A percentile compares a stretch with the other conserved stretches of the same genome.
These are phyloP conservation scores for Chascanopsetta lugubris DNA, from an alignment of 2,113 vertebrate genomes.

Conservation along the genomic window DNA sequence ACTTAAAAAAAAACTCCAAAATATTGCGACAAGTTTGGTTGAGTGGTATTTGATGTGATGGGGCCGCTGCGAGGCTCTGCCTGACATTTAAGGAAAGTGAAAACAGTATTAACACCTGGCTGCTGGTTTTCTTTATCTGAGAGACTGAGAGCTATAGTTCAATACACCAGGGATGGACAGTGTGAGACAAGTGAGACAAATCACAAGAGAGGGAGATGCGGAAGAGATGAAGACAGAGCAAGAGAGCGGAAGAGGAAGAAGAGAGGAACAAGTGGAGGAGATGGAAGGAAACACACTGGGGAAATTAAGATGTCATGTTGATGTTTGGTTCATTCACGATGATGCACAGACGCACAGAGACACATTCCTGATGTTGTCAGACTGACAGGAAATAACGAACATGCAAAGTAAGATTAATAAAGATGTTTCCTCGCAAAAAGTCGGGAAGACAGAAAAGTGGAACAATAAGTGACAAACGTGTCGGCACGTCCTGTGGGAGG, in stretches of 20 bases:
- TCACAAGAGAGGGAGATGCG: neutral
- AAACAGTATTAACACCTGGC: constrained; percentile 5
- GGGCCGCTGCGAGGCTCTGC: neutral
- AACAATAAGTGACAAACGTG: neutral
- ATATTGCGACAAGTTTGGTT: neutral
- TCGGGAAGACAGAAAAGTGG: no score
- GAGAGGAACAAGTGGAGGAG: neutral
- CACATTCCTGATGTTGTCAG: neutral
- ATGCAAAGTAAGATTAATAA: constrained; percentile 3
- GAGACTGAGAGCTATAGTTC: neutral
- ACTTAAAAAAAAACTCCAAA: neutral
- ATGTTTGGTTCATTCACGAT: constrained; percentile 23
- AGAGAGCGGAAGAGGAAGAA: neutral
- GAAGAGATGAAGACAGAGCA: neutral
- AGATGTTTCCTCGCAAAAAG: neutral
- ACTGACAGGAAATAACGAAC: neutral
- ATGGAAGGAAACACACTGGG: constrained; percentile 15
- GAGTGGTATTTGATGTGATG: neutral
- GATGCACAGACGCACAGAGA: neutral
- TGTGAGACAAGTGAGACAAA: neutral
- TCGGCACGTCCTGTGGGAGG: neutral
- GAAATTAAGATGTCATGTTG: constrained; percentile 47
- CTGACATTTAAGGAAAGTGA: constrained; percentile 17
- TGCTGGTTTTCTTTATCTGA: neutral
- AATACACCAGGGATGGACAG: neutral